Conservation (phyloP, 2,113 vertebrate species). For the Chloroceryle aenea region DNA sequence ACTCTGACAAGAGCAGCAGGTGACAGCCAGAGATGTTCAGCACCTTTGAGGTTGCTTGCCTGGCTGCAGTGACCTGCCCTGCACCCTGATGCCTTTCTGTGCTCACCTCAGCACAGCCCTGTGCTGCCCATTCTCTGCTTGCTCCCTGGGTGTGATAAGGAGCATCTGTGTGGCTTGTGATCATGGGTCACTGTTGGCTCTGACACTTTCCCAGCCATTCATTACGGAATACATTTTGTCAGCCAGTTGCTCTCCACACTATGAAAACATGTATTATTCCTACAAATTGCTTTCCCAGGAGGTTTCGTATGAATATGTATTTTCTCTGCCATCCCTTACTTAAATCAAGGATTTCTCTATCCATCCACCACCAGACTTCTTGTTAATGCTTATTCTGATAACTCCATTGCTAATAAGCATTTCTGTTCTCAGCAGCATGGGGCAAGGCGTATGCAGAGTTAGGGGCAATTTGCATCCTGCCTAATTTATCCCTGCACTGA, state of each 20-base stretch:
- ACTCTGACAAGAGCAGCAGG: background rate
- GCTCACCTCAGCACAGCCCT: too few species aligned
- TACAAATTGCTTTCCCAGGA: background rate
- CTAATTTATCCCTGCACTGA: background rate
- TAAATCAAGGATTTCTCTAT: background rate
- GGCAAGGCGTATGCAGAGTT: background rate
- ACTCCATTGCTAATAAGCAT: background rate
- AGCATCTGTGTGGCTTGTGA: background rate
- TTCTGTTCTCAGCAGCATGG: background rate
- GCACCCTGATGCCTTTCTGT: rapidly evolving
- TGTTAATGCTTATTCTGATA: background rate
- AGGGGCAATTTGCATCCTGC: background rate
- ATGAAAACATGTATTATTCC: background rate
- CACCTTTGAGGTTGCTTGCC: background rate
- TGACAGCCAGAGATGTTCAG: background rate
- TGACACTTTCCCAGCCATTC: background rate
- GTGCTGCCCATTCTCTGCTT: background rate
- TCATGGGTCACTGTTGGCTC: background rate
- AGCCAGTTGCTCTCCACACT: background rate
- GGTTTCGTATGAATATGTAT: background rate
- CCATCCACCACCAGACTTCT: background rate
- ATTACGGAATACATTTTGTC: background rate
- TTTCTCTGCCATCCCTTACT: background rate
- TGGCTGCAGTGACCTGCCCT: background rate
- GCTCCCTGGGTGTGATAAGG: rapidly evolving